Evolutionary conservation across 2,113 vertebrate species (phyloP).

Genomic region (Xenopus borealis): DNA sequence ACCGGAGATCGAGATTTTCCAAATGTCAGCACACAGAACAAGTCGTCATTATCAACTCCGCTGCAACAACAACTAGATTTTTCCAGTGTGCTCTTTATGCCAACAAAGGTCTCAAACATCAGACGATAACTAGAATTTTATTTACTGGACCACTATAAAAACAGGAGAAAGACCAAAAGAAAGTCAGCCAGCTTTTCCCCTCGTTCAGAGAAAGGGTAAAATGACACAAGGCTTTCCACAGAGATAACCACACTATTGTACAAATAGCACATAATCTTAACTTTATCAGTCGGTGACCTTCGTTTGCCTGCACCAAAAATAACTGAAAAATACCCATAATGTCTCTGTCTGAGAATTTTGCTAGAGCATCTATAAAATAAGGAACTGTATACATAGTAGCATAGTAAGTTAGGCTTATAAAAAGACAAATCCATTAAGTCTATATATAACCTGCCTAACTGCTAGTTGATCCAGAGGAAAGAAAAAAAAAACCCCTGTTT

Average conservation of each 20-base stretch:
- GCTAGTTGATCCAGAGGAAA: no score
- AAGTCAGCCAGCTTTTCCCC: neutral
- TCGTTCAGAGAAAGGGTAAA: neutral
- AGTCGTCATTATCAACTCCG: constrained; percentile 34
- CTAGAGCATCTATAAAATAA: no score
- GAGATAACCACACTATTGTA: neutral
- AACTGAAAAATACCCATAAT: no score
- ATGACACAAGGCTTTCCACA: neutral
- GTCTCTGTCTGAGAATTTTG: no score
- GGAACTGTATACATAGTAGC: no score
- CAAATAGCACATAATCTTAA: neutral
- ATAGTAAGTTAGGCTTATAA: no score
- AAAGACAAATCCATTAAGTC: no score
- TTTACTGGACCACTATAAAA: neutral
- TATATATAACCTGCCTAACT: no score
- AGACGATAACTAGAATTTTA: neutral
- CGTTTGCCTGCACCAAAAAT: no score
- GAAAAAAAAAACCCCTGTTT: no score
- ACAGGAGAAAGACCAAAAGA: neutral
- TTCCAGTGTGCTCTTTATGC: constrained; percentile 24
- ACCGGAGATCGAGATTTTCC: constrained; percentile 37
- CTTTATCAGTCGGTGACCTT: neutral
- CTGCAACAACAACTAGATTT: constrained; percentile 15
- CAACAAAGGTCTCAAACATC: constrained; percentile 28
- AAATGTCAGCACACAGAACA: constrained; percentile 38